phyloP scores from a whole-genome alignment of 2,888 invertebrate species.

The Xylophagus ater region DNA sequence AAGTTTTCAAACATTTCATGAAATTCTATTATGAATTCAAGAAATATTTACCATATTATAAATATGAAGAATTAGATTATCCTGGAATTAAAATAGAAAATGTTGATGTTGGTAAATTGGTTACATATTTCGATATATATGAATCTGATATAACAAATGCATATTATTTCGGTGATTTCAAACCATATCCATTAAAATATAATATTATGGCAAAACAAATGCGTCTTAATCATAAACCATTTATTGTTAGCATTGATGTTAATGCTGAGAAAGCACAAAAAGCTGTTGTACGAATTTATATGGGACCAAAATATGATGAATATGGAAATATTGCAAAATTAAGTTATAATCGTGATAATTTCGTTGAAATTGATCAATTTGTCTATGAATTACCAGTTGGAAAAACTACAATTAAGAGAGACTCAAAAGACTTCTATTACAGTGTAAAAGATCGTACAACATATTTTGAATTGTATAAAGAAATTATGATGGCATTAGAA shows the following conservation, averaged over 20 bases:
- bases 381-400: constrained; percentile 30
- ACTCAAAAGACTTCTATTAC: constrained; percentile 30
- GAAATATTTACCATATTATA: constrained; percentile 48
- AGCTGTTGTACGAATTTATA: constrained; percentile 51
- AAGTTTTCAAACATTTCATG: constrained; percentile 50
- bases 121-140: constrained; percentile 57
- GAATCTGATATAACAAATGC: constrained; percentile 49
- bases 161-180: too few relatives aligned
- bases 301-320: constrained; percentile 58
- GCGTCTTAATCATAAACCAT: constrained; percentile 59
- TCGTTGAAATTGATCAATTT: constrained; percentile 51
- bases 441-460: constrained; percentile 47
- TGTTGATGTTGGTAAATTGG: constrained; percentile 52
- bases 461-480: constrained; percentile 40
- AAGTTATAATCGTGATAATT: constrained; percentile 45
- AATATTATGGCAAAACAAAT: constrained; percentile 48
- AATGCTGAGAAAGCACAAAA: constrained; percentile 47
- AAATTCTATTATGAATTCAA: constrained; percentile 50
- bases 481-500: constrained; percentile 38
- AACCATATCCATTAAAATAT: too few relatives aligned
- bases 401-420: constrained; percentile 24
- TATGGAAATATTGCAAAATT: constrained; percentile 39
- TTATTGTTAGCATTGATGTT: constrained; percentile 49
- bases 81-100: constrained; percentile 52
- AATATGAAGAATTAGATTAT: constrained; percentile 46